Conservation (phyloP, 1,140 invertebrate species). For the Psix sp. region DNA sequence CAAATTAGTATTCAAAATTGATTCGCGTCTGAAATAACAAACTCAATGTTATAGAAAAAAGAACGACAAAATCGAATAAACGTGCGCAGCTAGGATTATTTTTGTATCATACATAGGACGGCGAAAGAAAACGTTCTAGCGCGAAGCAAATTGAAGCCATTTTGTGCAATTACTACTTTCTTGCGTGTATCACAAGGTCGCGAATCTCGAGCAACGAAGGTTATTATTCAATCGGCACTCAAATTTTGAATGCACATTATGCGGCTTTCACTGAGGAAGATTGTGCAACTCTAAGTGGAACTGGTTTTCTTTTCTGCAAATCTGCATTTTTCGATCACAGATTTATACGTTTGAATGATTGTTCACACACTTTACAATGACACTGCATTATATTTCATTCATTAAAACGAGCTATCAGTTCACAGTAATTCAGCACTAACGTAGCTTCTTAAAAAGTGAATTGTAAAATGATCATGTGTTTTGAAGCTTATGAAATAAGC, state of each 20-base stretch:
- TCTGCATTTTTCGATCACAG: neutral
- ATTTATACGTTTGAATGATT: constrained; percentile 6
- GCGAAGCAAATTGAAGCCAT: neutral
- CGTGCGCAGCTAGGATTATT: neutral
- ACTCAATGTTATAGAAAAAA: neutral
- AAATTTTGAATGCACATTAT: neutral
- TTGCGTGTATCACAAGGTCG: neutral
- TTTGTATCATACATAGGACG: neutral
- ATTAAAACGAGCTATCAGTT: constrained; percentile 43
- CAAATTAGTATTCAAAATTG: neutral
- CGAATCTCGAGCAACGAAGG: neutral
- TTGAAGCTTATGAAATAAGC: constrained; percentile 7
- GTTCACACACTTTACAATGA: constrained; percentile 15
- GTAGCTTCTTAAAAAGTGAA: constrained; percentile 20
- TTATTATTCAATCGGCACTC: constrained; percentile 1
- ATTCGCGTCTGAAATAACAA: neutral
- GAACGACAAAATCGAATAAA: neutral
- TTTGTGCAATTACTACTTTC: constrained; percentile 2
- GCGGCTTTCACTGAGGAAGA: neutral
- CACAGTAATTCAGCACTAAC: constrained; percentile 29
- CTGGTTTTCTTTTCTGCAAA: constrained; percentile 1
- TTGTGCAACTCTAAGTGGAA: neutral
- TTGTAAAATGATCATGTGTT: constrained; percentile 36
- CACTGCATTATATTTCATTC: constrained; percentile 48
- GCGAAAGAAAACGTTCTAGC: neutral